Conservation (phyloP, 2,888 invertebrate species). For the Clivina fossor region DNA sequence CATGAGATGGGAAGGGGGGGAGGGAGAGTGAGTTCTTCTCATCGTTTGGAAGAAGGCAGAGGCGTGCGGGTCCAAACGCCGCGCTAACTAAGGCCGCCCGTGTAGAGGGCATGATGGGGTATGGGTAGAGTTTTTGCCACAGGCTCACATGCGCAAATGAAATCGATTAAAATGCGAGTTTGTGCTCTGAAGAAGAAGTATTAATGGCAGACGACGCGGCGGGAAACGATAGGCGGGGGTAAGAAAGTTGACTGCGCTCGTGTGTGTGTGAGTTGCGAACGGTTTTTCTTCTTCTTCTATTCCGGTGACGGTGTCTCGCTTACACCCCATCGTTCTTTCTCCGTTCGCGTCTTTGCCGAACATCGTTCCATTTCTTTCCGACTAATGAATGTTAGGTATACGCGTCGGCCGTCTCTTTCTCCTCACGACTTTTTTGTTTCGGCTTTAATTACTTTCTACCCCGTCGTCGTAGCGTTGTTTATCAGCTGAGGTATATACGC, state of each 20-base stretch:
- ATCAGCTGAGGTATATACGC: not conserved
- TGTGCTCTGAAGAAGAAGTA: constrained; percentile 61
- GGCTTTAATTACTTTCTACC: constrained; percentile 34
- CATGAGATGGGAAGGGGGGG: constrained; percentile 40
- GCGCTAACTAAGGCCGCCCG: constrained; percentile 34
- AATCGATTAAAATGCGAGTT: constrained; percentile 69
- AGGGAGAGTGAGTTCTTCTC: constrained; percentile 40
- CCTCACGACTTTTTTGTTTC: constrained; percentile 30
- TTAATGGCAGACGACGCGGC: constrained; percentile 49
- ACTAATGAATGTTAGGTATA: not conserved
- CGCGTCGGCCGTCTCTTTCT: constrained; percentile 12
- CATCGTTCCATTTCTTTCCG: not conserved
- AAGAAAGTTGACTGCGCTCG: constrained; percentile 54
- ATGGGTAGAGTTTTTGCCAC: constrained; percentile 56
- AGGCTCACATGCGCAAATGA: constrained; percentile 67
- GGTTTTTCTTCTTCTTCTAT: constrained; percentile 41
- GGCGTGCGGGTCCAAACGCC: constrained; percentile 6
- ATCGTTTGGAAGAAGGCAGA: constrained; percentile 37
- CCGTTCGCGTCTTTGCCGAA: constrained; percentile 27
- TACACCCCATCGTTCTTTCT: constrained; percentile 34
- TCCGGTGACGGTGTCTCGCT: no score
- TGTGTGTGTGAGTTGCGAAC: constrained; percentile 52
- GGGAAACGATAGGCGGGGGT: constrained; percentile 44
- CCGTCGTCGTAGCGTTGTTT: constrained; percentile 14
- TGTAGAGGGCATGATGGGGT: no score